Conservation (phyloP, 2,888 invertebrate genomes). For the Drosophila helvetica region DNA sequence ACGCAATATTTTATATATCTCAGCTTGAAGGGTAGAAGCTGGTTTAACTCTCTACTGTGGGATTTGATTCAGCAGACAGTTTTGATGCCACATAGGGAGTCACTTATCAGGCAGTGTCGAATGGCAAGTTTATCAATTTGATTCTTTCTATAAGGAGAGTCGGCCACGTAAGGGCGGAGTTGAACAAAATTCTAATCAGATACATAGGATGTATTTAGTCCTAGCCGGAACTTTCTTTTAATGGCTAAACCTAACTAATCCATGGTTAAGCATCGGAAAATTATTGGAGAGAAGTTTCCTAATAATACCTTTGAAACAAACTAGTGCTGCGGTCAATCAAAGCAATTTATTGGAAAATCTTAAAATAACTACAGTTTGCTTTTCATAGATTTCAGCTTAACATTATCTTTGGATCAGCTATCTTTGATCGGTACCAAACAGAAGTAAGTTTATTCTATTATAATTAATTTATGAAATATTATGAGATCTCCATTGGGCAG, state of each 20-base stretch:
- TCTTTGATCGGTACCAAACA: background rate
- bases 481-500: background rate
- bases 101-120: slow-evolving; percentile 28
- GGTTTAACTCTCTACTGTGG: slow-evolving; percentile 42
- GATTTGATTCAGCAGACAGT: slow-evolving; percentile 33
- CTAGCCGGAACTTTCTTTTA: too few relatives aligned
- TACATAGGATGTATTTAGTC: too few relatives aligned
- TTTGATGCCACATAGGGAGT: slow-evolving; percentile 26
- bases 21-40: slow-evolving; percentile 33
- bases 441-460: background rate
- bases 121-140: slow-evolving; percentile 27
- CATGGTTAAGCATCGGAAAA: too few relatives aligned
- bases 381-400: background rate
- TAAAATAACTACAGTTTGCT: background rate
- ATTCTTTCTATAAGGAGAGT: background rate
- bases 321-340: too few relatives aligned
- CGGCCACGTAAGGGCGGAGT: too few relatives aligned
- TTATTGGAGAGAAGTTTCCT: too few relatives aligned
- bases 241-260: too few relatives aligned
- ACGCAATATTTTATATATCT: slow-evolving; percentile 68
- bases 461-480: background rate
- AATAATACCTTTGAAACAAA: too few relatives aligned
- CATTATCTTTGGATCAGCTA: background rate
- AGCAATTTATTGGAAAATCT: too few relatives aligned
- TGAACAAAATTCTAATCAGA: background rate